Conservation (phyloP, 2,888 invertebrate species). For the Chymomyza caudatula region DNA sequence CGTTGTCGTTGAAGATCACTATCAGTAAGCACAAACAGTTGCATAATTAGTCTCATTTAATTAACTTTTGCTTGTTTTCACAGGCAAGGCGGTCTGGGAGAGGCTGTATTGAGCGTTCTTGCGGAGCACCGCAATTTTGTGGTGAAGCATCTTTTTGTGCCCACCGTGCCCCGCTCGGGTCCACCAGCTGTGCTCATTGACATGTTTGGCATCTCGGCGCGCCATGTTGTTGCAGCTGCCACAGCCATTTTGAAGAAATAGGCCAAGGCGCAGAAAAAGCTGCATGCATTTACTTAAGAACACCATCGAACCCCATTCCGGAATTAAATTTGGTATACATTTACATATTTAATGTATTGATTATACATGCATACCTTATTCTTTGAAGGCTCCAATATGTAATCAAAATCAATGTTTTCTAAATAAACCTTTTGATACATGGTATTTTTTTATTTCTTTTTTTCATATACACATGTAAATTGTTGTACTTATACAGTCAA, state of each 20-base stretch:
- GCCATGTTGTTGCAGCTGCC: constrained; percentile 86
- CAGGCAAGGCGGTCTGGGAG: constrained; percentile 92
- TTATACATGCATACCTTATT: background rate
- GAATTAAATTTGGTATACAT: background rate
- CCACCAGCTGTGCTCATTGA: constrained; percentile 91
- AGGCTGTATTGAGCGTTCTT: constrained; percentile 92
- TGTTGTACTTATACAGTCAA: too few relatives aligned
- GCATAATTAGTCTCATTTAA: background rate
- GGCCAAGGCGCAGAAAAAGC: constrained; percentile 24
- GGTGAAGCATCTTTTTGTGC: constrained; percentile 89
- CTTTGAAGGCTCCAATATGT: background rate
- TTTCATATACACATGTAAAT: too few relatives aligned
- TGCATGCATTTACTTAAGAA: background rate
- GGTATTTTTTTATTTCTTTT: too few relatives aligned
- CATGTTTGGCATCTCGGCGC: constrained; percentile 91
- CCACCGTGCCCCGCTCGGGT: constrained; percentile 93
- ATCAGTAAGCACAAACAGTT: constrained; percentile 85
- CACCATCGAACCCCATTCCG: background rate
- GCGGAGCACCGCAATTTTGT: constrained; percentile 84
- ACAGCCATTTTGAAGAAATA: constrained; percentile 81
- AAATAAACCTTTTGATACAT: background rate
- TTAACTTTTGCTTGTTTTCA: background rate
- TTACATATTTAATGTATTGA: background rate
- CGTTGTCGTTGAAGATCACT: constrained; percentile 98
- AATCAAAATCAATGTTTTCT: background rate